Percentiles rank a stretch among this genome's conserved stretches.
These are phyloP conservation scores for Labeo catla DNA, from an alignment of 2,113 vertebrate genomes.

Conservation along the genomic window DNA sequence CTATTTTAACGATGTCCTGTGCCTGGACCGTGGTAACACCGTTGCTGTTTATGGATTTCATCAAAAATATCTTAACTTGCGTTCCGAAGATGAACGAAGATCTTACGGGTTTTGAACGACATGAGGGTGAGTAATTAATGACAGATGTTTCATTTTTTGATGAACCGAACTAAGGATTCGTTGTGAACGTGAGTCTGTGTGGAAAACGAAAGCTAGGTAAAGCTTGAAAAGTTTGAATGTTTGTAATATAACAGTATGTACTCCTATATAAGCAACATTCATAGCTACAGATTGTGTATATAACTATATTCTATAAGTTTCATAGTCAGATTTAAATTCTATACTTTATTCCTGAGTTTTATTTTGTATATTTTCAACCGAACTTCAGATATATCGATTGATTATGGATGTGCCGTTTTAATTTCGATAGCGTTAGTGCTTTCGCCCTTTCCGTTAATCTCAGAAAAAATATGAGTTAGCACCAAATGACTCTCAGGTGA, in stretches of 20 bases:
- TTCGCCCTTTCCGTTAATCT: conserved; percentile 28
- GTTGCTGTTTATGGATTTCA: no score
- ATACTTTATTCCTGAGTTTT: conserved; percentile 49
- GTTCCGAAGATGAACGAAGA: no score
- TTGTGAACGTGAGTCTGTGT: neutral
- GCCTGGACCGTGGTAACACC: no score
- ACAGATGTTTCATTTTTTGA: no score
- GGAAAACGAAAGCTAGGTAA: neutral
- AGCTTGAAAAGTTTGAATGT: conserved; percentile 59
- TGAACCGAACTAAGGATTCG: neutral
- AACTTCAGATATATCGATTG: neutral
- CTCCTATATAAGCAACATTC: conserved; percentile 43
- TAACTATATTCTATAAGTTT: conserved; percentile 56
- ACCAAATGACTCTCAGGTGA: conserved; percentile 76
- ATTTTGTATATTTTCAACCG: conserved; percentile 32
- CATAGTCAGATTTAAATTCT: conserved; percentile 53
- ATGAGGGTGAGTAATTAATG: no score
- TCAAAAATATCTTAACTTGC: no score
- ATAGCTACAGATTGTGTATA: conserved; percentile 44
- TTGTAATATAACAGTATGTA: conserved; percentile 51
- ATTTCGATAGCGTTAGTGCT: conserved; percentile 32
- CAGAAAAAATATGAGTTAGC: conserved; percentile 55
- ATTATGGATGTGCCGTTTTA: conserved; percentile 18
- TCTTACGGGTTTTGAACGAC: no score
- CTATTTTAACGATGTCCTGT: no score